Base-by-base conservation (phyloP, 2,113 vertebrate genomes). In the Colinus virginianus region DNA sequence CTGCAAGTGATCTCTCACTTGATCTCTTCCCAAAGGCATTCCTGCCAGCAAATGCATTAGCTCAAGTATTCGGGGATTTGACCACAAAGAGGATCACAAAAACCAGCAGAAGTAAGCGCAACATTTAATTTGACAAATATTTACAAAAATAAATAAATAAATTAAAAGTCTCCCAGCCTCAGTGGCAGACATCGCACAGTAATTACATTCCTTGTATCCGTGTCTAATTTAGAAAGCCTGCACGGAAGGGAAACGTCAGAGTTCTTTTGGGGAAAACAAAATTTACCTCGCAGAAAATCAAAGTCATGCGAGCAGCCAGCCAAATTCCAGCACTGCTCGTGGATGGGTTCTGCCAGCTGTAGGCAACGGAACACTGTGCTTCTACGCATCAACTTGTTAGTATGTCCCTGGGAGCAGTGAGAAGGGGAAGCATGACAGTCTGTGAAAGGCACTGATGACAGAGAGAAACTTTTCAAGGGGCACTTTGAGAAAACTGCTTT, bases 51-150 rank as follows among this genome's bases (percentile, higher is more conserved):
- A 93, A 84, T 0, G 0, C 66, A 64, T 82, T 58, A 87, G 42
- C 63, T 94, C 34, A 55, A 68, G 34, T 87, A 36, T 89, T 74
- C 45, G 15, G 25, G 67, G 25, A 82, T 67, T 84, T 63, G 42
- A 87, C 78, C 87, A 83, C 22, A 77, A 71, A 43, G 25, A 11
- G 46, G 48, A 49, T n/a, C 55, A 58, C 30, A 75, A 72, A 78
- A 9, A 3, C 30, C 66, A 85, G 61, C 34, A 67, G 55, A 69
- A 72, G n/a, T 5, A 89, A 94, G 83, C 0, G 3, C 36, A 80
- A 61, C 20, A 18, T 63, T 92, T 63, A 55, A 64, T 80, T 89
- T 87, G 87, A 80, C 71, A 92, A 93, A 87, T 87, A 90, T 89
- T 88, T 89, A 67, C 8, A 51, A 51, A 51, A 51, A 53, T 28